Base-by-base conservation (phyloP, 1,140 invertebrate genomes). In the Tribolium castaneum region DNA sequence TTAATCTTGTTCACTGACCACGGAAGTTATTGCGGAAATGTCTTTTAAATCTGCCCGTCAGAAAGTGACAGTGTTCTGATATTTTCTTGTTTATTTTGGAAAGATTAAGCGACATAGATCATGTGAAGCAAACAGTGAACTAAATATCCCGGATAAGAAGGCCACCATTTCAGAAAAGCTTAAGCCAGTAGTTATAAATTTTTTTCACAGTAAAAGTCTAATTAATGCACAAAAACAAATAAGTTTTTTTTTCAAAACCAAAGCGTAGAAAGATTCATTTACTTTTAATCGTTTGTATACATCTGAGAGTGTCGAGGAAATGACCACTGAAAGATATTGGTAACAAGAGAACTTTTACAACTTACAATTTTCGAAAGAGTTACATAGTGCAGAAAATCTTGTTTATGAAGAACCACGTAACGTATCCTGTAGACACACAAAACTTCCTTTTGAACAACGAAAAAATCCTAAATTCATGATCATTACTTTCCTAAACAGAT, bases 1-100 rank as follows among this genome's bases (percentile, higher is more conserved):
- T 45, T 45, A 45, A 45, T 45, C 39, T 45, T 45, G 39, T 45
- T 59, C 13, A 59, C 54, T 59, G 54, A 59, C 54, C 54, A 22
- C 54, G 54, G 54, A 59, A 59, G 54, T 22, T 25, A 19, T 16
- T 19, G 9, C 16, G 54, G 54, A 59, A 59, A 59, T 25, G 54
- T 59, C 54, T 59, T 25, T 59, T 30, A 6, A 1, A 30, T 25
- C 10, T 10, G 25, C 6, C 10, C n/a, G 54, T 10, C 54, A 59
- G 16, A 59, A 25, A 25, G 13, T 59, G 54, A 59, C 54, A 25
- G 16, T 59, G 14, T n/a, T 59, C 54, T 59, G 39, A 45, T 25
- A 59, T 25, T 22, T 14, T 25, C 19, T 30, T 59, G 54, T 59
- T 59, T 59, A 25, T 59, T 25, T 59, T 59, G 19, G 54, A 59